Evolutionary conservation across 2,797 vertebrate species (phyloP), one percentile per base, ranked within the genome.

Genomic region (Darevskia mixta): DNA sequence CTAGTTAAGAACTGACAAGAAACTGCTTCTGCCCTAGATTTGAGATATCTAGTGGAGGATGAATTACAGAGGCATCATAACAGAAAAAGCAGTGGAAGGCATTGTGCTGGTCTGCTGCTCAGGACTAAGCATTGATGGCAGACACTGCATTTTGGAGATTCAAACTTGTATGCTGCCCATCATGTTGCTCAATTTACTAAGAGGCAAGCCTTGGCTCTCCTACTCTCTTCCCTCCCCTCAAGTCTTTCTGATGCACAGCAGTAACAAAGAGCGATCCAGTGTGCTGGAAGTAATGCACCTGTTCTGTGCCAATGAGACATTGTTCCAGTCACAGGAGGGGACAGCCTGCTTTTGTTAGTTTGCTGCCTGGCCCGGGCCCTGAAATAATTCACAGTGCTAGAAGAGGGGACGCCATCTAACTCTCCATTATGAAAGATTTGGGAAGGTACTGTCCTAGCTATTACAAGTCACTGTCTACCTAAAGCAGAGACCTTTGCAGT

Each of bases 11-110:
- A 67, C 61, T 80, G n/a, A 86, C 67, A 72, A 82, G 77, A 66
- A 72, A 78, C 83, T 73, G 80, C 61, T 61, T 86, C 45, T 88
- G 88, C 81, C 89, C 88, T 43, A 83, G 78, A 83, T 86, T 67
- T 69, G 81, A 49, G 79, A 41, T 90, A 71, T 58, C 84, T 32
- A 49, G 73, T 18, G 8, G 23, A 27, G 81, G 35, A 58, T 83
- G 66, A 90, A 85, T 79, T 86, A 79, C 43, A 71, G 81, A 79
- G 55, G 83, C 29, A 4, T 58, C 29, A 17, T 64, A 49, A 41
- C n/a, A 23, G 55, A 45, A 83, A 67, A 72, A 0, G 0, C 35
- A 0, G 71, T 41, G 85, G 43, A 88, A 66, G 78, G 43, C 38
- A 10, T 29, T 0, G 0, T 15, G 2, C 38, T 15, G 27, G 27